These are phyloP conservation scores for Porites divaricata DNA, from an alignment of 92 coral and sea anemone genomes.

Conservation along the genomic window DNA sequence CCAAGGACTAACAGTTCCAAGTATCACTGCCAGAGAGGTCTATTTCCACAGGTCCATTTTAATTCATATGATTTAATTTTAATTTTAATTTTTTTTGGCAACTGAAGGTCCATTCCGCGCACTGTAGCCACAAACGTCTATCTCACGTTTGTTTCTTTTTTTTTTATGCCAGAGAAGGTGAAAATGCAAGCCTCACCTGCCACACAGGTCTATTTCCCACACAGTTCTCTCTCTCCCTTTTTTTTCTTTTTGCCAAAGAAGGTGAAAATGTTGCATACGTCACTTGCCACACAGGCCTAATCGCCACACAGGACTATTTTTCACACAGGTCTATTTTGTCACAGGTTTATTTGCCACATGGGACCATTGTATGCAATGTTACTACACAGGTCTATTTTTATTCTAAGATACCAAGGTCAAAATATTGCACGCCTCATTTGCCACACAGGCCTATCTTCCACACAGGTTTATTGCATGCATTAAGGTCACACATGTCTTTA, in stretches of 20 bases:
- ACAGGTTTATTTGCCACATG: no score
- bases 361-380: not conserved
- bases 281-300: no score
- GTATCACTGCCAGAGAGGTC: no score
- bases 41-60: slow-evolving; percentile 4
- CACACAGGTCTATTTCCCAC: no score
- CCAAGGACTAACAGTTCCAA: no score
- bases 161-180: not conserved
- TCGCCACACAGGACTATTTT: no score
- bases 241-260: not conserved
- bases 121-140: no score
- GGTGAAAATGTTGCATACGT: no score
- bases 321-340: no score
- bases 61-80: not conserved
- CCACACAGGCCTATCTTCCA: slow-evolving; percentile 2
- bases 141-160: not conserved
- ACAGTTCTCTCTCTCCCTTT: not conserved
- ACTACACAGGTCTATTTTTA: slow-evolving; percentile 1
- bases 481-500: not conserved
- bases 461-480: slow-evolving; percentile 3
- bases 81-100: not conserved
- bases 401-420: slow-evolving; percentile 16
- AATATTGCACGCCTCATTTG: slow-evolving; percentile 7
- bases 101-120: not conserved
- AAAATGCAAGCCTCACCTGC: no score